Evolutionary conservation across 2,113 vertebrate genomes (phyloP).

Genomic region (Microtus pennsylvanicus): DNA sequence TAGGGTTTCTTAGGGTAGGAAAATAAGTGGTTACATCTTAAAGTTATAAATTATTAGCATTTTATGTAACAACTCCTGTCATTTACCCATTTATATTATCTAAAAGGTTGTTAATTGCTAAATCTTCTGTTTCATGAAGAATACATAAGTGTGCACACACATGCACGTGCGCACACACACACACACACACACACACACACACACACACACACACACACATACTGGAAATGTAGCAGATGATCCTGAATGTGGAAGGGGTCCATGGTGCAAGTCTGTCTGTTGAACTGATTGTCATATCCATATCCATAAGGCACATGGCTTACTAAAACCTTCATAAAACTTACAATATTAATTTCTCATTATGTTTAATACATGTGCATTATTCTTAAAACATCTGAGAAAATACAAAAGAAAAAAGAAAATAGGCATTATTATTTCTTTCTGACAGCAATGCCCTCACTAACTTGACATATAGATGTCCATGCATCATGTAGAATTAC

Average conservation of each 20-base stretch:
- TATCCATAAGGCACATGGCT: background rate
- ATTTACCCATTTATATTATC: conserved; percentile 71
- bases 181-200: background rate
- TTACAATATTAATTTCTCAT: background rate
- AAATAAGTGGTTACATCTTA: conserved; percentile 67
- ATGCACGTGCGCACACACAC: no score
- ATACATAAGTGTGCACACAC: background rate
- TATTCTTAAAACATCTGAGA: background rate
- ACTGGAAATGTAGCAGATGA: background rate
- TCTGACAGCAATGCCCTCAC: background rate
- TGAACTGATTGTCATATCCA: accelerated
- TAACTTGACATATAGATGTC: background rate
- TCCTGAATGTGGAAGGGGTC: accelerated
- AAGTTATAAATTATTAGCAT: conserved; percentile 66
- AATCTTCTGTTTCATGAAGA: conserved; percentile 63
- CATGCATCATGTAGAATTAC: background rate
- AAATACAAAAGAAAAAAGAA: conserved; percentile 1
- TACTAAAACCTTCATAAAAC: accelerated
- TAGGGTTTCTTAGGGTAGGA: conserved; percentile 64
- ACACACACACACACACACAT: background rate
- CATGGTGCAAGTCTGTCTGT: background rate
- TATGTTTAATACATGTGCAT: background rate
- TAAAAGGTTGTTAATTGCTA: conserved; percentile 51
- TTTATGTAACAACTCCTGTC: conserved; percentile 70
- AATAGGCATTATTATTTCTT: background rate